Evolutionary conservation across 2,113 vertebrate species (phyloP).

Genomic region (Varanus komodoensis): DNA sequence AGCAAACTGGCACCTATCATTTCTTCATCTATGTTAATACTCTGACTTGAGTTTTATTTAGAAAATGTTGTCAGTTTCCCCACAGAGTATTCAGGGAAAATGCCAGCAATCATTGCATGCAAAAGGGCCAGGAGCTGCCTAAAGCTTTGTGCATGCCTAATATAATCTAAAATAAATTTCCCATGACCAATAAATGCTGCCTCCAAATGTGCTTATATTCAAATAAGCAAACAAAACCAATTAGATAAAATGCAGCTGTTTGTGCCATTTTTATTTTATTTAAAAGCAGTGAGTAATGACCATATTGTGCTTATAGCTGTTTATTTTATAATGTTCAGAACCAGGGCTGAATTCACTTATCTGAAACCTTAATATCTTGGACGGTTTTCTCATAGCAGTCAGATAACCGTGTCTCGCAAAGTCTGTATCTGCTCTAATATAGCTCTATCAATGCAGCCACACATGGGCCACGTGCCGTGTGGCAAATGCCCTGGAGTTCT

Average conservation of each 20-base stretch:
- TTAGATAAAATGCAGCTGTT: constrained; percentile 50
- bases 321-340: constrained; percentile 39
- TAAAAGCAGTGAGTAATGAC: constrained; percentile 55
- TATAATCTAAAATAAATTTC: constrained; percentile 64
- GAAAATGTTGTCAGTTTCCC: constrained; percentile 29
- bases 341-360: background rate
- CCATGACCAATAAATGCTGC: constrained; percentile 52
- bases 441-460: background rate
- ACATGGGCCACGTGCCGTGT: no score
- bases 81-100: constrained; percentile 36
- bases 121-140: constrained; percentile 52
- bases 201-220: constrained; percentile 55
- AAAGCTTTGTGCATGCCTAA: constrained; percentile 53
- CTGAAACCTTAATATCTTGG: background rate
- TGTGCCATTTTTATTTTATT: constrained; percentile 25
- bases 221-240: constrained; percentile 60
- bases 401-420: background rate
- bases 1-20: background rate
- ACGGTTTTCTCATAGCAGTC: background rate
- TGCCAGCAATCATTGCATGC: constrained; percentile 48
- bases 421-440: background rate
- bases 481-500: no score
- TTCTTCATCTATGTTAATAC: constrained; percentile 32
- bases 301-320: constrained; percentile 26
- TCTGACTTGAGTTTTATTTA: constrained; percentile 2